Evolutionary conservation across 2,888 invertebrate species (phyloP).

Genomic region (Erynnis tages): DNA sequence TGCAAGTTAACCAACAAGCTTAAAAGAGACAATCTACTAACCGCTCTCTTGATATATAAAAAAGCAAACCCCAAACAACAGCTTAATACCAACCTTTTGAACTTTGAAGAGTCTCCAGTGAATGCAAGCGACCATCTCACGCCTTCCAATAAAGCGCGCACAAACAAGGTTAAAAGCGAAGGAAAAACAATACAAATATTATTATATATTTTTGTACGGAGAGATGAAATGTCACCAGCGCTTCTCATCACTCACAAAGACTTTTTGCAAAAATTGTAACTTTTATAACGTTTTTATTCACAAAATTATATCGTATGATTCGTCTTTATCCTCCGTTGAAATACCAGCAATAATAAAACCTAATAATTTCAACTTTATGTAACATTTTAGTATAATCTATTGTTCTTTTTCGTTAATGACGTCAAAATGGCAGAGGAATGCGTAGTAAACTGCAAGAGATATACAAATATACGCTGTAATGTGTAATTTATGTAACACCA

Average conservation of each 20-base stretch:
- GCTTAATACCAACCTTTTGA: no score
- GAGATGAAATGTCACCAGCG: background rate
- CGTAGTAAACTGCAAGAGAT: background rate
- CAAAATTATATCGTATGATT: no score
- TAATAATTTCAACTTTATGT: no score
- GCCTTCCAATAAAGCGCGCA: background rate
- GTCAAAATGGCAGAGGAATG: background rate
- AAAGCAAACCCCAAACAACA: no score
- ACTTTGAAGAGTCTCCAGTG: no score
- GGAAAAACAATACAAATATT: background rate
- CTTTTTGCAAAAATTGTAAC: no score
- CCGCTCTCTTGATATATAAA: conserved; percentile 15
- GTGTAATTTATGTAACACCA: no score
- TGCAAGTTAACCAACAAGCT: conserved; percentile 6
- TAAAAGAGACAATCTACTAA: conserved; percentile 21
- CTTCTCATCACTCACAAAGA: background rate
- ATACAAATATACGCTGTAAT: background rate
- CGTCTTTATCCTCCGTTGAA: no score
- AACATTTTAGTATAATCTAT: background rate
- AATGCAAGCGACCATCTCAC: no score
- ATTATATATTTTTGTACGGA: background rate
- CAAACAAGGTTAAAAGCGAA: background rate
- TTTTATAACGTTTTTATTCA: no score
- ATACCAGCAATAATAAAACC: no score
- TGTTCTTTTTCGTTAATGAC: background rate